Percentiles rank a stretch among this genome's conserved stretches.
phyloP scores from a whole-genome alignment of 2,888 invertebrate genomes.

The Brachyopa scutellaris region DNA sequence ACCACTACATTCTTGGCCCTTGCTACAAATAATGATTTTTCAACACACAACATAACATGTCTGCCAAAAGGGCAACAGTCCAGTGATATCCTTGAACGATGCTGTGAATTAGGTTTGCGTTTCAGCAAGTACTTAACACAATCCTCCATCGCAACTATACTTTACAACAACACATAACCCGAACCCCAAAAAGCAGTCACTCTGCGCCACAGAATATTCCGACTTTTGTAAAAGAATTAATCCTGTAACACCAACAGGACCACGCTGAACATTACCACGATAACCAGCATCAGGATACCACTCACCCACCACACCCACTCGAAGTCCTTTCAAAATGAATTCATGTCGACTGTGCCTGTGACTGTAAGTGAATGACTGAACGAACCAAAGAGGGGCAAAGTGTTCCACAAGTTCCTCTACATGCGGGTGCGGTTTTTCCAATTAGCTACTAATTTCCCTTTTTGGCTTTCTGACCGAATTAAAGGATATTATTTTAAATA shows the following conservation, averaged over 20 bases:
- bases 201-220: conserved; percentile 38
- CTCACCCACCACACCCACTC: neutral
- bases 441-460: conserved; percentile 68
- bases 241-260: conserved; percentile 51
- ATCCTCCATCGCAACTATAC: neutral
- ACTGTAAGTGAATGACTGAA: conserved; percentile 29
- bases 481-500: conserved; percentile 69
- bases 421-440: conserved; percentile 65
- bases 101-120: conserved; percentile 47
- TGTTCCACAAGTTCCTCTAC: conserved; percentile 1
- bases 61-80: neutral
- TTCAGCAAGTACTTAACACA: conserved; percentile 13
- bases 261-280: conserved; percentile 49
- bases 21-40: conserved; percentile 13
- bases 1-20: neutral
- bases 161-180: conserved; percentile 15
- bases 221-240: conserved; percentile 55
- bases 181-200: conserved; percentile 22
- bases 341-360: conserved; percentile 40
- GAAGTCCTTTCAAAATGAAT: conserved; percentile 15
- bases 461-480: conserved; percentile 58
- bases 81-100: conserved; percentile 34
- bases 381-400: conserved; percentile 1
- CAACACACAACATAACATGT: neutral
- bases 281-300: conserved; percentile 10